A percentile compares a stretch with the other conserved stretches of the same genome.
phyloP scores from a whole-genome alignment of 1,140 invertebrate species.

The Eurytemora carolleeae region DNA sequence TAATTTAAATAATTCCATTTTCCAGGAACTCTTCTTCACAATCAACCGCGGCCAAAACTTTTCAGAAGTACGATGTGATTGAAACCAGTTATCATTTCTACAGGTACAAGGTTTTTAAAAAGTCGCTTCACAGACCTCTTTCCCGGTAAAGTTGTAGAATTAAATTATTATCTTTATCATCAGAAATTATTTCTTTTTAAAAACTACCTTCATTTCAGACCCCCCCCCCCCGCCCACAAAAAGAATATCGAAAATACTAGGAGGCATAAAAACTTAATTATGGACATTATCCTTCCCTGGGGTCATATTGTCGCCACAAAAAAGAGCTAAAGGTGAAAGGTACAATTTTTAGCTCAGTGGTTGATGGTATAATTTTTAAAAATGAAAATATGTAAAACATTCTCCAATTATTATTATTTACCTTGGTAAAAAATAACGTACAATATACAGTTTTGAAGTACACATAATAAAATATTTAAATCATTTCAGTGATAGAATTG shows the following conservation, averaged over 20 bases:
- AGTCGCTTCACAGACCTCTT: too few species aligned
- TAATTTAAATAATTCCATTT: too few species aligned
- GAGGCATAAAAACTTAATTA: too few species aligned
- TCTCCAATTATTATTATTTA: background rate
- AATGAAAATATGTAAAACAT: background rate
- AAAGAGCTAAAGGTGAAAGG: too few species aligned
- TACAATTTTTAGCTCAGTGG: too few species aligned
- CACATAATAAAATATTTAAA: background rate
- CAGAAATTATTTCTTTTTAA: background rate
- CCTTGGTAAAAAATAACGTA: background rate
- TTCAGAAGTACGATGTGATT: conserved; percentile 71
- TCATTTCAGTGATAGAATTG: conserved; percentile 45
- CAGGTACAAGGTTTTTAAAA: conserved; percentile 28
- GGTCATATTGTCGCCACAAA: too few species aligned
- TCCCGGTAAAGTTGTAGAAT: too few species aligned
- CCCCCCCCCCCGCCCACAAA: too few species aligned
- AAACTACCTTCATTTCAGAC: background rate
- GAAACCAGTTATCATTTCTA: conserved; percentile 96
- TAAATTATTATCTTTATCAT: too few species aligned
- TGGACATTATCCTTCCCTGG: too few species aligned
- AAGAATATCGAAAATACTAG: too few species aligned
- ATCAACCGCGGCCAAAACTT: conserved; percentile 42
- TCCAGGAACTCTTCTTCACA: too few species aligned
- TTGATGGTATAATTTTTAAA: background rate
- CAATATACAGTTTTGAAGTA: background rate